Evolutionary conservation across 2,888 invertebrate species (phyloP).

Genomic region (Ecliptopera silaceata): DNA sequence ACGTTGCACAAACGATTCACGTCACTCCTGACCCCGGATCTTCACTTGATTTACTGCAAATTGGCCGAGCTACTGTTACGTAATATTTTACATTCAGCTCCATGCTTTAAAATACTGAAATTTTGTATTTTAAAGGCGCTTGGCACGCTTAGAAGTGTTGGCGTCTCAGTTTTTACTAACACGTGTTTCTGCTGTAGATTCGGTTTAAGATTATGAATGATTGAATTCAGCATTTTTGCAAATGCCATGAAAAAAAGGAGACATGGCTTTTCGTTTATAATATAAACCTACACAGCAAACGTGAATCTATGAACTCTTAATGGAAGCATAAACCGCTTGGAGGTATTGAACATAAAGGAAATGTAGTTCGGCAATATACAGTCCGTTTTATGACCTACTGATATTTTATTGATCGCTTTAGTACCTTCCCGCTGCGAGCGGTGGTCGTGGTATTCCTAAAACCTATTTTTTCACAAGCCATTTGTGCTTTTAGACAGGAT

Average conservation of each 20-base stretch:
- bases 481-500: slow-evolving; percentile 36
- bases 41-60: slow-evolving; percentile 62
- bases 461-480: slow-evolving; percentile 35
- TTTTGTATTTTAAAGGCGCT: neutral
- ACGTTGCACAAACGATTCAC: slow-evolving; percentile 37
- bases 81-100: slow-evolving; percentile 24
- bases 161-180: too few species aligned
- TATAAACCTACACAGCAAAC: neutral
- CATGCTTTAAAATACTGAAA: slow-evolving; percentile 9
- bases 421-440: slow-evolving; percentile 19
- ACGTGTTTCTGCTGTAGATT: too few species aligned
- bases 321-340: slow-evolving; percentile 28
- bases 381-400: slow-evolving; percentile 33
- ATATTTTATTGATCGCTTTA: slow-evolving; percentile 35
- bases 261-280: neutral
- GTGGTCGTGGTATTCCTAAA: slow-evolving; percentile 31
- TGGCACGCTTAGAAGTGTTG: too few species aligned
- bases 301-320: slow-evolving; percentile 16
- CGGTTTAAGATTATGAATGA: too few species aligned
- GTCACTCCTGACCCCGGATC: slow-evolving; percentile 40
- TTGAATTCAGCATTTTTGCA: too few species aligned
- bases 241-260: neutral
- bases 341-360: slow-evolving; percentile 31
- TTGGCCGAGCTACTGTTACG: slow-evolving; percentile 45
- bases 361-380: slow-evolving; percentile 32